phyloP scores from a whole-genome alignment of 2,113 vertebrate species.

The Halichoeres trimaculatus region DNA sequence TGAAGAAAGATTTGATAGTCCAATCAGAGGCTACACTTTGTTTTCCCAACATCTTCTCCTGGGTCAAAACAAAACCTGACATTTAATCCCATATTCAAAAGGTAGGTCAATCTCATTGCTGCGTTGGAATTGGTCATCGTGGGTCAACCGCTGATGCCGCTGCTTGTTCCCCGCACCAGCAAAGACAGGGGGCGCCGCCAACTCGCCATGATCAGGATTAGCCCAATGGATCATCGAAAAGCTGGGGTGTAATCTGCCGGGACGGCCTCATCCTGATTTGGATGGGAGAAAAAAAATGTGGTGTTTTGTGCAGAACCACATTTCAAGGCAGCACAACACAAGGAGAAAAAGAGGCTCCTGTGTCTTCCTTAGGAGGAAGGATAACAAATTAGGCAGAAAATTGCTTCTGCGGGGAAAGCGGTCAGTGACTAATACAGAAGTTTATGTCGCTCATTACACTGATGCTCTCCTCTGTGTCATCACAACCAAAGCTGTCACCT shows the following conservation, averaged over 20 bases:
- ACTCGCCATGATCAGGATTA: slow-evolving; percentile 59
- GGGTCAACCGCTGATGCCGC: not conserved
- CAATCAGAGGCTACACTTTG: not conserved
- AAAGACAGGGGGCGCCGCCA: slow-evolving; percentile 21
- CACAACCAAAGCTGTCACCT: not conserved
- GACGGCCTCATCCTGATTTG: slow-evolving; percentile 48
- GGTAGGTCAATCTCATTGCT: slow-evolving; percentile 36
- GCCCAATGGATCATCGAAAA: slow-evolving; percentile 43
- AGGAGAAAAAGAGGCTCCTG: too few relatives aligned
- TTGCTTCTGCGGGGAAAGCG: slow-evolving; percentile 22
- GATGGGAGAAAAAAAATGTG: too few relatives aligned
- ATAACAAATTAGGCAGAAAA: not conserved
- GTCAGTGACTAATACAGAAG: slow-evolving; percentile 17
- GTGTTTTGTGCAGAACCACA: too few relatives aligned
- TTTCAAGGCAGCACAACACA: too few relatives aligned
- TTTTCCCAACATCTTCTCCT: not conserved
- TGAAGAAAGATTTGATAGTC: too few relatives aligned
- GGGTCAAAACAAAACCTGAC: not conserved
- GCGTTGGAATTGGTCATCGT: not conserved
- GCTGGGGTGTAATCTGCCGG: slow-evolving; percentile 40
- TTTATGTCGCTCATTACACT: not conserved
- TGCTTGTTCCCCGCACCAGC: slow-evolving; percentile 2
- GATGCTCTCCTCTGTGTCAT: not conserved
- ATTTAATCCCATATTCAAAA: slow-evolving; percentile 43
- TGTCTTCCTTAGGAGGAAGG: too few relatives aligned